Evolutionary conservation across 35 echinoderm and acorn worm species (phyloP), one percentile per base, ranked within the genome.

Genomic region (Holothuria glaberrima): DNA sequence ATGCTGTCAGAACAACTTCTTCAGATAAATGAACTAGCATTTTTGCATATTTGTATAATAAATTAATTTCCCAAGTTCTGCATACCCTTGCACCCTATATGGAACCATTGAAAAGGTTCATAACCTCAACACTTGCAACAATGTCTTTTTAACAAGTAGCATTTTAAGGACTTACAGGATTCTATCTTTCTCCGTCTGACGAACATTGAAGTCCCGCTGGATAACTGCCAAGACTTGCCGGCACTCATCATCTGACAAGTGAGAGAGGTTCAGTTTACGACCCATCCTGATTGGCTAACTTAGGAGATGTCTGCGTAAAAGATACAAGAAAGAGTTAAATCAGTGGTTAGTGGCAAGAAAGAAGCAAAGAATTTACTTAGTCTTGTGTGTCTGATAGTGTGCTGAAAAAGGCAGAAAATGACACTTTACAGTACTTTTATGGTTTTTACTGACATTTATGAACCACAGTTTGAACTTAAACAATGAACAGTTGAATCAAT

Each of bases 261-360:
- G 96, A 54, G 93, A 86, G 48, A 98, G 88, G 54, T 98, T 98
- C 30, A 98, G 86, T 68, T 98, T 98, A n/a, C 96, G 90, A 48
- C 96, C 96, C 96, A 98, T 98, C 86, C 78, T 90, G 76, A 85
- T 92, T 86, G 90, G 78, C 48, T 86, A 78, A 78, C 38, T 78
- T 78, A 28, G 35, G 44, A 48, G 27, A 48, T 50, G 50, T 34
- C 44, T 48, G 24, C 13, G 29, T 24, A 48, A 48, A 74, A 48
- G n/a, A 78, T 27, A 26, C 21, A 78, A 48, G 41, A 28, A 24
- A 50, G 21, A 35, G 50, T 48, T 78, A 69, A 69, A 30, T 25
- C 31, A 27, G 6, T 30, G 25, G 10, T 27, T 30, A 69, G n/a
- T 30, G 12, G 28, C 9, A 19, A 30, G 20, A 24, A 78, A 52